phyloP scores from a whole-genome alignment of 2,113 vertebrate species.

The Fulica atra region DNA sequence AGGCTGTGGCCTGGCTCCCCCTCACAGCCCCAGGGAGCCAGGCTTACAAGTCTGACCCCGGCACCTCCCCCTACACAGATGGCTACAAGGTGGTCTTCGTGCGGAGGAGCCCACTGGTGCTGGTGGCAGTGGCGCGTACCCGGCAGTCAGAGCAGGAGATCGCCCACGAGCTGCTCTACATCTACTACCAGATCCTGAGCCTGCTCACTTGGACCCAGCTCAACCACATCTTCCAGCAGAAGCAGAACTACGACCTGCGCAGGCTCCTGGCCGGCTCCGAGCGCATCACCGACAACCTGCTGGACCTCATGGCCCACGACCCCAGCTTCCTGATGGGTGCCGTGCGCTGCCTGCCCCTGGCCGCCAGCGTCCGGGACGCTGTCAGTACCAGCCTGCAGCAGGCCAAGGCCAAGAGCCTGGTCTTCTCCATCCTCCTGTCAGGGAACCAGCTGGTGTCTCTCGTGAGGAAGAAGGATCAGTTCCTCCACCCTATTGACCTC shows the following conservation, averaged over 20 bases:
- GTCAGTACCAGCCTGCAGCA: slow-evolving; percentile 91
- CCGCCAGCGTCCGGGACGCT: slow-evolving; percentile 79
- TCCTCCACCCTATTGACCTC: slow-evolving; percentile 94
- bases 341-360: slow-evolving; percentile 89
- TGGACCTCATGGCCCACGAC: slow-evolving; percentile 89
- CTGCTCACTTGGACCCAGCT: slow-evolving; percentile 94
- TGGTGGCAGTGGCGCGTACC: slow-evolving; percentile 91
- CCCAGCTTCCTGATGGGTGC: slow-evolving; percentile 93
- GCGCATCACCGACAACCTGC: slow-evolving; percentile 92
- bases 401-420: slow-evolving; percentile 89
- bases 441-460: slow-evolving; percentile 91
- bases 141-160: slow-evolving; percentile 92
- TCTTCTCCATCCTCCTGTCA: slow-evolving; percentile 94
- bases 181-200: slow-evolving; percentile 98
- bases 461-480: slow-evolving; percentile 94
- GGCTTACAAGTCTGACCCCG: background rate
- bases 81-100: slow-evolving; percentile 96
- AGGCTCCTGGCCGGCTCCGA: slow-evolving; percentile 93
- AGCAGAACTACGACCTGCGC: slow-evolving; percentile 96
- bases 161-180: slow-evolving; percentile 92
- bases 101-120: slow-evolving; percentile 90
- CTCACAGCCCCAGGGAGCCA: background rate
- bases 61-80: slow-evolving; percentile 72
- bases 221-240: slow-evolving; percentile 93
- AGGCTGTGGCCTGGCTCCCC: background rate